phyloP scores from a whole-genome alignment of 2,888 invertebrate genomes.

The Dicroscelio sp. region DNA sequence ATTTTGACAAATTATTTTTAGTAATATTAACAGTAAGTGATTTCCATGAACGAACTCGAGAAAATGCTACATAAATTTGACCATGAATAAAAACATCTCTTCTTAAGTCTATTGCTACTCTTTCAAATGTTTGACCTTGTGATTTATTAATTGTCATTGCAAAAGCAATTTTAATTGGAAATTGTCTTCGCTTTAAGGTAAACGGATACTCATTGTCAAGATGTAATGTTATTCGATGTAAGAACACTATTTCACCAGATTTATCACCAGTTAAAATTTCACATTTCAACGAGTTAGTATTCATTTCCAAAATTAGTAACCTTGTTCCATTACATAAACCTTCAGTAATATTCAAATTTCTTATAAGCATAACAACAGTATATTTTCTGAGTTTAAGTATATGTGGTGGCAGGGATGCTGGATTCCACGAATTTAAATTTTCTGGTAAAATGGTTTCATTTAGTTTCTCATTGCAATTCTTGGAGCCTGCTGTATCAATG shows the following conservation, averaged over 20 bases:
- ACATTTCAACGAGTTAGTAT: neutral
- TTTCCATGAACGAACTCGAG: conserved; percentile 29
- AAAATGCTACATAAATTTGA: conserved; percentile 44
- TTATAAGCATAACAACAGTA: conserved; percentile 17
- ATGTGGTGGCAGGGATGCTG: conserved; percentile 44
- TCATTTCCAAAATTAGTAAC: neutral
- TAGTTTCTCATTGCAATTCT: neutral
- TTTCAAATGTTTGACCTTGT: too few relatives aligned
- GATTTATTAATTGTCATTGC: conserved; percentile 37
- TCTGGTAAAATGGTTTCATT: conserved; percentile 40
- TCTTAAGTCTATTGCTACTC: conserved; percentile 1
- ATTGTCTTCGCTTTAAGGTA: conserved; percentile 3
- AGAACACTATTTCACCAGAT: neutral
- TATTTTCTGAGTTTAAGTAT: conserved; percentile 39
- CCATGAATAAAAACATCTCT: conserved; percentile 19
- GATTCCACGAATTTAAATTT: conserved; percentile 6
- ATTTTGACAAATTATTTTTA: neutral
- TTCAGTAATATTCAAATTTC: neutral
- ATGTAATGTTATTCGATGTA: conserved; percentile 2
- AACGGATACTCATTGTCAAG: conserved; percentile 2
- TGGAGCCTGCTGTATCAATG: conserved; percentile 33
- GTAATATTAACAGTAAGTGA: neutral
- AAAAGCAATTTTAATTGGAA: conserved; percentile 15
- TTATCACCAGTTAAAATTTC: neutral
- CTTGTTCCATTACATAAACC: conserved; percentile 2